phyloP scores from a whole-genome alignment of 1,140 invertebrate genomes.

The Ips nitidus region DNA sequence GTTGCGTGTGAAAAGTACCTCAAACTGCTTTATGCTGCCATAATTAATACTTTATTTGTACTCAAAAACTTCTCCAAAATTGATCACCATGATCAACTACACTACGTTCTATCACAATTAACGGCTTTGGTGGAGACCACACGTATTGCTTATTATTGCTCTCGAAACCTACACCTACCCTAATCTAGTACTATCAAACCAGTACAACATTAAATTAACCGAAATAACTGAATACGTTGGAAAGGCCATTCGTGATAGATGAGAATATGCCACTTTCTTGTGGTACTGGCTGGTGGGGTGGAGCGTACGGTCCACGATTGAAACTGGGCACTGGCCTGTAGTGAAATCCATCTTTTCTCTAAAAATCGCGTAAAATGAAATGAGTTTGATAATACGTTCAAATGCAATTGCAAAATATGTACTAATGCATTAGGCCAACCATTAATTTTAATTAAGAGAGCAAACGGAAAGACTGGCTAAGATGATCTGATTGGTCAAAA shows the following conservation, averaged over 20 bases:
- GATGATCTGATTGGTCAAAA: too few relatives aligned
- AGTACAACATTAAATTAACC: constrained; percentile 28
- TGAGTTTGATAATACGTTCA: constrained; percentile 6
- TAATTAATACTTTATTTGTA: too few relatives aligned
- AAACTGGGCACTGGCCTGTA: constrained; percentile 55
- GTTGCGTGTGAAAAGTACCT: too few relatives aligned
- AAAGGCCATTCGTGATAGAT: constrained; percentile 73
- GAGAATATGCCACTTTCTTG: constrained; percentile 67
- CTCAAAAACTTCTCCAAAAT: too few relatives aligned
- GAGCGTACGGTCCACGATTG: constrained; percentile 15
- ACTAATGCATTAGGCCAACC: too few relatives aligned
- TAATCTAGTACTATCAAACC: too few relatives aligned
- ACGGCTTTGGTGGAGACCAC: too few relatives aligned
- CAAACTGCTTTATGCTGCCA: too few relatives aligned
- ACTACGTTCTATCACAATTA: too few relatives aligned
- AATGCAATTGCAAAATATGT: constrained; percentile 12
- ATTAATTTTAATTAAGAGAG: too few relatives aligned
- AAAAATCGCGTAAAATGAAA: constrained; percentile 38
- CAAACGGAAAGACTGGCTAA: too few relatives aligned
- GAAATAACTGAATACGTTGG: constrained; percentile 58
- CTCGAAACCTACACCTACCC: background rate
- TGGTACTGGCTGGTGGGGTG: constrained; percentile 52
- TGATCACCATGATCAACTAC: too few relatives aligned
- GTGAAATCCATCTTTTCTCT: constrained; percentile 61
- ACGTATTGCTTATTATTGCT: background rate